Conservation (phyloP, 2,888 invertebrate species). For the Phengaris alcon region DNA sequence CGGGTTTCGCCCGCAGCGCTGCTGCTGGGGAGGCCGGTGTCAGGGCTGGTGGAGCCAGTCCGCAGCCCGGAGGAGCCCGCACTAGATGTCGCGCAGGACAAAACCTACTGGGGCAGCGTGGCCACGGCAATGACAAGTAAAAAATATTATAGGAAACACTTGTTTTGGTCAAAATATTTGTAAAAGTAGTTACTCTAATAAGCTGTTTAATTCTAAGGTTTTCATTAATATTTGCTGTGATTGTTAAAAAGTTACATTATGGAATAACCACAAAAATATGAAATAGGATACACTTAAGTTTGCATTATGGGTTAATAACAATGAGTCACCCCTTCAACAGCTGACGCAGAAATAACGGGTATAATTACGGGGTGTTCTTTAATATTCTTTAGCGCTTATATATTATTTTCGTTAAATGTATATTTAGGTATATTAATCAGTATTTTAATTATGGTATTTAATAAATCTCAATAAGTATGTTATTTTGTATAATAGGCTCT, state of each 20-base stretch:
- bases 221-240: background rate
- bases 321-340: slow-evolving; percentile 26
- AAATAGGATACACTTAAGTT: background rate
- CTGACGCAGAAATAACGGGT: background rate
- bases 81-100: slow-evolving; percentile 75
- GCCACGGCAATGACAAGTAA: slow-evolving; percentile 68
- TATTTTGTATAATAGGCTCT: background rate
- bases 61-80: slow-evolving; percentile 73
- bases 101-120: slow-evolving; percentile 73
- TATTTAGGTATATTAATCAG: background rate
- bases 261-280: background rate
- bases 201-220: too few species aligned
- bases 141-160: background rate
- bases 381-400: background rate
- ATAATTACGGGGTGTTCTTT: background rate
- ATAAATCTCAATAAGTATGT: background rate
- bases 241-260: background rate
- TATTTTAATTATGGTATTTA: background rate
- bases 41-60: slow-evolving; percentile 71
- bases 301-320: background rate
- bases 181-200: too few species aligned
- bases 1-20: slow-evolving; percentile 74
- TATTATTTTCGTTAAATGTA: background rate
- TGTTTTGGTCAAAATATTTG: background rate
- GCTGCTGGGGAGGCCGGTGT: slow-evolving; percentile 78